Base-by-base conservation (phyloP, 2,113 vertebrate genomes). In the Aphelocoma coerulescens region DNA sequence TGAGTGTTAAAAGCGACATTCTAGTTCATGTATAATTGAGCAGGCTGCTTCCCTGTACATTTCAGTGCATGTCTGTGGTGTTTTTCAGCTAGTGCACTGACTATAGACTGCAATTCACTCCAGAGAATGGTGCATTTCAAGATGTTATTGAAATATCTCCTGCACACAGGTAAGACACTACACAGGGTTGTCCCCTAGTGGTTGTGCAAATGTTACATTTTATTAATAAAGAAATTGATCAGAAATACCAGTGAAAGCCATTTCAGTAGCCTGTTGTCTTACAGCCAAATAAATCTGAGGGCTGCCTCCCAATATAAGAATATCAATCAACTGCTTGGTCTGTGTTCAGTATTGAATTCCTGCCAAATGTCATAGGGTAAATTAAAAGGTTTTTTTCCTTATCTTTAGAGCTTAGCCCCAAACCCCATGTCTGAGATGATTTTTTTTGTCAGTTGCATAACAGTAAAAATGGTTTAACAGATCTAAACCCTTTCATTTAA, bases 371-470 rank as follows among this genome's bases (percentile, higher is more conserved):
- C 87, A 80, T 15, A 78, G 71, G 58, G 54, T 89, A 95, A 94
- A 96, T 94, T 11, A 91, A 94, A 94, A 89, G 93, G 57, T 78
- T 93, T 96, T 93, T 54, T 75, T 5, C 69, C 61, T 94, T 87
- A 85, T 89, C 85, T 94, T 92, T 66, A 88, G 58, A 96, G 94
- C 88, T 96, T 93, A 96, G 74, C 55, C 51, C 69, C 46, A 54
- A 91, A 96, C 68, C 3, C 0, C 74, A 95, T n/a, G 37, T 80
- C 85, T 80, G 87, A 89, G 87, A 92, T 84, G 67, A 80, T 35
- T 90, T 76, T 79, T 87, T 81, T 89, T 32, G 39, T 43, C 43
- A 91, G 90, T 96, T 97, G 78, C 82, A 2, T 96, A 96, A 97
- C 94, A 93, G 51, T 55, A 83, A 95, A 85, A 88, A 95, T 80